These are phyloP conservation scores for Julus scanicus DNA, from an alignment of 2,888 invertebrate species.

Conservation along the genomic window DNA sequence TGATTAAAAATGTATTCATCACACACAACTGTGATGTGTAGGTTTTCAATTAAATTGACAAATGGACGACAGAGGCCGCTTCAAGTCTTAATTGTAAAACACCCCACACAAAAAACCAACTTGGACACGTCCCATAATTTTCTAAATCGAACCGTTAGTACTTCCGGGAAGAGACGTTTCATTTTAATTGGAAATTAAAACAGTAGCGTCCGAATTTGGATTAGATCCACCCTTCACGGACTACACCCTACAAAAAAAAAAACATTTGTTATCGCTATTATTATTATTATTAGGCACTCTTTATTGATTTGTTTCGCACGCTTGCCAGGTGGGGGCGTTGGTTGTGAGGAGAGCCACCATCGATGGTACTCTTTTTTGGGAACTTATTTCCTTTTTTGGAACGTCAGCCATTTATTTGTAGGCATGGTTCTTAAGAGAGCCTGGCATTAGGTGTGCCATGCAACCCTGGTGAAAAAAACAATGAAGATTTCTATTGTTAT, in stretches of 20 bases:
- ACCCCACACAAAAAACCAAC: not conserved
- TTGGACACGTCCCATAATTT: conserved; percentile 36
- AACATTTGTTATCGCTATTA: not conserved
- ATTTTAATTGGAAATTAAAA: conserved; percentile 35
- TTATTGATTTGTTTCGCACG: conserved; percentile 12
- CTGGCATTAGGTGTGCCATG: too few species aligned
- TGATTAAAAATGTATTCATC: too few species aligned
- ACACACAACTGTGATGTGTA: too few species aligned
- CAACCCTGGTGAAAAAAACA: too few species aligned
- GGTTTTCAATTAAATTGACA: not conserved
- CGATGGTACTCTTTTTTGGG: not conserved
- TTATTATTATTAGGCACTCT: not conserved
- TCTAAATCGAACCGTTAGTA: not conserved
- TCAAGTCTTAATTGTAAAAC: too few species aligned
- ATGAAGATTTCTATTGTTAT: too few species aligned
- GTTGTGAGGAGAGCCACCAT: not conserved
- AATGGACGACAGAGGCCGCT: too few species aligned
- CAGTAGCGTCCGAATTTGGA: not conserved
- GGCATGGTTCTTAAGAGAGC: too few species aligned
- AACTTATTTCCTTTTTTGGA: not conserved
- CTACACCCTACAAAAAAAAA: not conserved
- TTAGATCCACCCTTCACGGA: not conserved
- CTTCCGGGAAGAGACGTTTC: conserved; percentile 18
- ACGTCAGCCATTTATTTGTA: too few species aligned
- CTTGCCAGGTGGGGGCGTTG: not conserved